A percentile compares a stretch with the other conserved stretches of the same genome.
Conservation (phyloP, 53 echinoderm and acorn worm species). For the Actinopyga echinites region DNA sequence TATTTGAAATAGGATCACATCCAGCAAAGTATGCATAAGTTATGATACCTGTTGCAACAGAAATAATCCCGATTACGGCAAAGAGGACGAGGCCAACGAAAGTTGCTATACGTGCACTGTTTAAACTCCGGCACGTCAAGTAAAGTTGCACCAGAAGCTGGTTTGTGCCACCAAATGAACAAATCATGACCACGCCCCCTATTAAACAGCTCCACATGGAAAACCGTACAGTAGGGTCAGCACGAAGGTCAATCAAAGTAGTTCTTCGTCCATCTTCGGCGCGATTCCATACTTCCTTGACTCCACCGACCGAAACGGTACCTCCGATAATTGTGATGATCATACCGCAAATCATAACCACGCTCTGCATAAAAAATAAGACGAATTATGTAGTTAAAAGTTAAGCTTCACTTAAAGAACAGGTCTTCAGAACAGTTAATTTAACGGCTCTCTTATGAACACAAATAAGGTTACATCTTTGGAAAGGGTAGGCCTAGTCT, state of each 20-base stretch:
- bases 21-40: constrained; percentile 37
- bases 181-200: neutral
- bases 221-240: constrained; percentile 10
- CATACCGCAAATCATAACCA: no score
- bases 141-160: constrained; percentile 33
- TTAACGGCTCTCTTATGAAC: no score
- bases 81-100: neutral
- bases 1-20: constrained; percentile 8
- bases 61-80: neutral
- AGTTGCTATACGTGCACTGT: neutral
- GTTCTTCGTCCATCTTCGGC: neutral
- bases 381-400: no score
- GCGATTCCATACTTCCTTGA: no score
- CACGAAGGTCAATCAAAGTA: constrained; percentile 17
- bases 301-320: no score
- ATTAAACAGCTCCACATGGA: constrained; percentile 17
- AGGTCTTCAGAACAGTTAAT: no score
- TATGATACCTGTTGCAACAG: constrained; percentile 10
- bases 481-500: no score
- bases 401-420: no score
- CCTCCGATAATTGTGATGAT: no score
- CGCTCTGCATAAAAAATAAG: no score
- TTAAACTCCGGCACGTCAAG: constrained; percentile 31
- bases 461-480: no score
- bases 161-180: constrained; percentile 16